phyloP scores from a whole-genome alignment of 2,113 vertebrate genomes.

The Trematomus loennbergii region DNA sequence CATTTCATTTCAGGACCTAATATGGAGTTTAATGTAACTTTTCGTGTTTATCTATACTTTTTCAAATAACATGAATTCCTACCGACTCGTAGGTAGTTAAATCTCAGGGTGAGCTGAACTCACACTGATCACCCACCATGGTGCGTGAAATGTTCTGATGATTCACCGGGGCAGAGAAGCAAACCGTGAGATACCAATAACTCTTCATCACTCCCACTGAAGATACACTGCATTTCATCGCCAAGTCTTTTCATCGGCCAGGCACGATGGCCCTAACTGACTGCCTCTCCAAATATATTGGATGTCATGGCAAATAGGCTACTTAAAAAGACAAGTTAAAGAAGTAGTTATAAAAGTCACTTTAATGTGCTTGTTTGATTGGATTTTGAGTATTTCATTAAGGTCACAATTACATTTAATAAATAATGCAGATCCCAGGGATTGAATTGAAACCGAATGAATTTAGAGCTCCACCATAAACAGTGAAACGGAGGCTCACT shows the following conservation, averaged over 20 bases:
- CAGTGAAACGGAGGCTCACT: conserved; percentile 51
- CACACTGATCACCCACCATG: not conserved
- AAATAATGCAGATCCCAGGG: not conserved
- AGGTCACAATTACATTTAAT: conserved; percentile 13
- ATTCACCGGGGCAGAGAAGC: conserved; percentile 12
- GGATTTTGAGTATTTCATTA: not conserved
- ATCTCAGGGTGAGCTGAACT: not conserved
- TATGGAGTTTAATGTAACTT: not conserved
- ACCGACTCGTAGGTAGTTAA: conserved; percentile 1
- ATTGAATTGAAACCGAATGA: conserved; percentile 16
- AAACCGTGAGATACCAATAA: not conserved
- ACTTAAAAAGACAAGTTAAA: not conserved
- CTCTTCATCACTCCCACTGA: not conserved
- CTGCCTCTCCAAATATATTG: not conserved
- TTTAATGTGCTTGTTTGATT: not conserved
- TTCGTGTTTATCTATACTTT: not conserved
- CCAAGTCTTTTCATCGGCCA: not conserved
- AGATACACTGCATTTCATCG: not conserved
- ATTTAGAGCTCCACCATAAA: conserved; percentile 25
- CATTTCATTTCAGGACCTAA: not conserved
- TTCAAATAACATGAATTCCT: not conserved
- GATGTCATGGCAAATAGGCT: not conserved
- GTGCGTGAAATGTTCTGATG: not conserved
- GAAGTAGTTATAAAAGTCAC: not conserved
- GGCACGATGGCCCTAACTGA: not conserved